Evolutionary conservation across 2,113 vertebrate genomes (phyloP), one percentile per base, ranked within the genome.

Genomic region (Pseudopipra pipra): DNA sequence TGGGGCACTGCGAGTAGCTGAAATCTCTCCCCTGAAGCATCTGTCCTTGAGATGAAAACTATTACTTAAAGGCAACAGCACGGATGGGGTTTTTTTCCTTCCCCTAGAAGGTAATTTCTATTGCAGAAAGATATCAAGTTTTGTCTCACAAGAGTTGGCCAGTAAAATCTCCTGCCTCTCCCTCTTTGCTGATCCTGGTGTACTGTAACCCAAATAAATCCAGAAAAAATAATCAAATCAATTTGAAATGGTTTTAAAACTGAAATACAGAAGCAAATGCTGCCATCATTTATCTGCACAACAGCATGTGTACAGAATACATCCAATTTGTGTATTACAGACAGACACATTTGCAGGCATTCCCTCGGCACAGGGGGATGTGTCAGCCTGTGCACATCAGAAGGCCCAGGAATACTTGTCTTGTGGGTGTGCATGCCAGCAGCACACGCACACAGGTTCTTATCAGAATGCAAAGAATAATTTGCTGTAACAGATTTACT

Each of bases 71-170:
- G 31, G 51, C 49, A 87, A 47, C 5, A 87, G 30, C 8, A 52
- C 18, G 16, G 8, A 28, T 54, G 21, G 8, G 0, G 0, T 25
- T 65, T 47, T 22, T 46, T 37, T n/a, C n/a, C n/a, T 1, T 2
- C 5, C 6, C 33, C 12, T 24, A 18, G 56, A 58, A 71, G 23
- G 5, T 30, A 12, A 67, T 63, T 86, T 63, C 33, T 77, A 18
- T 27, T 6, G 4, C 44, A 35, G n/a, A 52, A 77, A 63, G 55
- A 62, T 0, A 85, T 11, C 9, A 33, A 41, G 21, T 81, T 78
- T 59, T 27, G 2, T 62, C 58, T 85, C 27, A 15, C 7, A 11
- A 21, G n/a, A 85, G 28, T 0, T 6, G 1, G 41, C 11, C 55
- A 66, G 25, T 35, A 77, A 87, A 55, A 58, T 51, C 85, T 86